Evolutionary conservation across 2,888 invertebrate species (phyloP), one percentile per base, ranked within the genome.

Genomic region (Tenthredo distinguenda): DNA sequence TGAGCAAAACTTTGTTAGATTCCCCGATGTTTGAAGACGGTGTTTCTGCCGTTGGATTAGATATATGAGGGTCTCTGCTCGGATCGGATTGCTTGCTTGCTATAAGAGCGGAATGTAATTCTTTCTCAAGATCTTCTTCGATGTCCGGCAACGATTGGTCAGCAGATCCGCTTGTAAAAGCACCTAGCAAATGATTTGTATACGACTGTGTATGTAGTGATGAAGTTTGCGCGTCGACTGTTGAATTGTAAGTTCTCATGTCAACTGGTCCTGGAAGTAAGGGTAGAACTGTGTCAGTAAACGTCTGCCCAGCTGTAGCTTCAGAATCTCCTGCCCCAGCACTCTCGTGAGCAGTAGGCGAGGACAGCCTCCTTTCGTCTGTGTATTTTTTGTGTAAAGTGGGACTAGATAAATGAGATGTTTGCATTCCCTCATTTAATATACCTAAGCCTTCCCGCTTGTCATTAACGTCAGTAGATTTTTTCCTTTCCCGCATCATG

Each of bases 201-300:
- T 95, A 96, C 0, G 95, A 95, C 87, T 96, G 96, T 6, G 94
- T 94, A 87, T 95, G 95, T 84, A 94, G 92, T 26, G 94, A 94
- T 31, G 95, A 94, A 2, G 94, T 94, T 86, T 95, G 95, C 40
- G 95, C 95, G 87, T 96, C 96, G 86, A 95, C 94, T 1, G 95
- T 94, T 43, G 94, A 95, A 90, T 96, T 97, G 92, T 98, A 98
- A 0, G 98, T 98, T 84, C 98, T 96, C 98, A 98, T 98, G 92
- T 98, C 98, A 0, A 98, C 98, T 0, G 98, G 98, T 1, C 97
- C 98, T 0, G 98, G 98, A 87, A 98, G 93, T 82, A 98, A 95
- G 0, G 97, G 96, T 88, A 96, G 95, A 9, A 97, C 96, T 77
- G 96, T 95, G 74, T 95, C 95, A 79, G 94, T 94, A 86, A 95